A percentile compares a stretch with the other conserved stretches of the same genome.
phyloP scores from a whole-genome alignment of 2,113 vertebrate genomes.

The Pongo pygmaeus region DNA sequence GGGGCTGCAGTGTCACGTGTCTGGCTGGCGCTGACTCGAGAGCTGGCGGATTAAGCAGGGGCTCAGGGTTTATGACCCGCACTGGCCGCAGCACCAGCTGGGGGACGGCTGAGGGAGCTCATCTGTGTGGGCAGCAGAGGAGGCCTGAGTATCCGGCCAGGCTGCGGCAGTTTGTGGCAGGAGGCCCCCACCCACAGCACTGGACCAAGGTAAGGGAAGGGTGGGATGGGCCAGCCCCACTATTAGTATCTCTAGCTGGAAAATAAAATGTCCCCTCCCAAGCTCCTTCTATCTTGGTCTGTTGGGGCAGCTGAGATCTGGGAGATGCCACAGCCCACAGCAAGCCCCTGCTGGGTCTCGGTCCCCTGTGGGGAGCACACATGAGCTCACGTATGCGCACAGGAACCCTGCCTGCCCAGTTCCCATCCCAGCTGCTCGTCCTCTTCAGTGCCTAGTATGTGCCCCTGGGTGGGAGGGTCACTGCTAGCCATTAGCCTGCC shows the following conservation, averaged over 20 bases:
- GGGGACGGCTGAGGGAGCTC: not conserved
- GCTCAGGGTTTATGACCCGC: slow-evolving; percentile 24
- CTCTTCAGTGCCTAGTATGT: not conserved
- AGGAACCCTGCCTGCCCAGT: not conserved
- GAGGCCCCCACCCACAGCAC: not conserved
- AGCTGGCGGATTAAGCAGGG: slow-evolving; percentile 46
- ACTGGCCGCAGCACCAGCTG: not conserved
- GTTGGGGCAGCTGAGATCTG: not conserved
- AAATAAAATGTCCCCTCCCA: not conserved
- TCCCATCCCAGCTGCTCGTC: not conserved
- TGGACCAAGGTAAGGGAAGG: slow-evolving; percentile 59
- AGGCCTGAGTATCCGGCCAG: not conserved
- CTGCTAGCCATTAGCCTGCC: not conserved
- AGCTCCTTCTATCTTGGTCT: not conserved
- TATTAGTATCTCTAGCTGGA: not conserved
- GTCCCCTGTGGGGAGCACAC: not conserved
- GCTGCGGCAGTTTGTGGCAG: not conserved
- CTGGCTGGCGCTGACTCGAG: slow-evolving; percentile 1
- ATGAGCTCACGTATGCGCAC: not conserved
- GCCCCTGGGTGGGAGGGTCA: not conserved
- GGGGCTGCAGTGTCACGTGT: slow-evolving; percentile 48
- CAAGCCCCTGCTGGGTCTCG: not conserved
- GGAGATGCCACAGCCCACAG: not conserved
- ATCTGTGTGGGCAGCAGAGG: fast-evolving
- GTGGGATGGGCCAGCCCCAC: not conserved